Percentiles rank a stretch among this genome's conserved stretches.
phyloP scores from a whole-genome alignment of 2,113 vertebrate genomes.

The Epinephelus fuscoguttatus region DNA sequence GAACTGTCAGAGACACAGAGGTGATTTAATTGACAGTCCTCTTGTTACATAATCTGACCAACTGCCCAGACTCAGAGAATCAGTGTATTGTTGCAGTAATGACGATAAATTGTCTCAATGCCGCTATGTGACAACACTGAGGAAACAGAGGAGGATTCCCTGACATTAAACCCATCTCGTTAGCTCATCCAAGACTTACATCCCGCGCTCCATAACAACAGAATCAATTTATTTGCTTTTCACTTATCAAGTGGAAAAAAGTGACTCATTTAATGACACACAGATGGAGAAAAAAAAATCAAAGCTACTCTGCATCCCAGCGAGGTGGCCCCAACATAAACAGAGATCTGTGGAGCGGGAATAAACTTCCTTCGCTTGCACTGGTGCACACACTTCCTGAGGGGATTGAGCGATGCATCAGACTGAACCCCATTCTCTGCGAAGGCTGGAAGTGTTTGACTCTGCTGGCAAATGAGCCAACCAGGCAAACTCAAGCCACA shows the following conservation, averaged over 20 bases:
- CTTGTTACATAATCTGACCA: background rate
- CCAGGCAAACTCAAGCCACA: constrained; percentile 63
- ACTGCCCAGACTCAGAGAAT: constrained; percentile 18
- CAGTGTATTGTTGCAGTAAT: constrained; percentile 18
- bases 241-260: constrained; percentile 76
- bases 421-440: constrained; percentile 35
- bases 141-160: constrained; percentile 24
- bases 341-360: constrained; percentile 73
- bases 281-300: constrained; percentile 30
- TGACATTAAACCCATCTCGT: constrained; percentile 22
- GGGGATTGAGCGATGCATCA: constrained; percentile 64
- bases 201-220: constrained; percentile 61
- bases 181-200: constrained; percentile 55
- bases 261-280: constrained; percentile 67
- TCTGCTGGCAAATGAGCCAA: constrained; percentile 18
- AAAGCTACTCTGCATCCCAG: constrained; percentile 46
- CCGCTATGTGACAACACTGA: background rate
- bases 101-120: constrained; percentile 2
- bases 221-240: constrained; percentile 72
- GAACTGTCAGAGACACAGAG: background rate
- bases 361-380: constrained; percentile 79
- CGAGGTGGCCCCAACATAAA: constrained; percentile 78
- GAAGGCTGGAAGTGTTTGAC: constrained; percentile 48
- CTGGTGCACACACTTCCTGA: constrained; percentile 78
- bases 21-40: background rate